Evolutionary conservation across 2,113 vertebrate species (phyloP).

Genomic region (Syngnathoides biaculeatus): DNA sequence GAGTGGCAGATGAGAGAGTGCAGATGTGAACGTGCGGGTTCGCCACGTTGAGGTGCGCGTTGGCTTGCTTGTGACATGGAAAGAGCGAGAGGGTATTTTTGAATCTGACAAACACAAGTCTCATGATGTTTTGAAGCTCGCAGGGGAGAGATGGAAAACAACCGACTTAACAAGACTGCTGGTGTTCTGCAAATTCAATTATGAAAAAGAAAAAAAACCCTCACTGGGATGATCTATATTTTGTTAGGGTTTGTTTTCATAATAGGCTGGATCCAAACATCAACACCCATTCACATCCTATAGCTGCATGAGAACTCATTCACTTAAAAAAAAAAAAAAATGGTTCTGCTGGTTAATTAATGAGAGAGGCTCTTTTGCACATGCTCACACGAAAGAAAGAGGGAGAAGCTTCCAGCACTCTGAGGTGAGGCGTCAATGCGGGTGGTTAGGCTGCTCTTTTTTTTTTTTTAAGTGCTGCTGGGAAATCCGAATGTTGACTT

Average conservation of each 20-base stretch:
- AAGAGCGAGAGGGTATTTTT: slow-evolving; percentile 38
- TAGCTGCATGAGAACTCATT: neutral
- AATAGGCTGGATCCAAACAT: too few species aligned
- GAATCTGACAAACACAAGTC: slow-evolving; percentile 59
- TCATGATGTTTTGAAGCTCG: slow-evolving; percentile 71
- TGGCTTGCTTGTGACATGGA: neutral
- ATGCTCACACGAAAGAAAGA: slow-evolving; percentile 8
- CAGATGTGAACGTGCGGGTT: slow-evolving; percentile 9
- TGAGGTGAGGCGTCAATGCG: slow-evolving; percentile 40
- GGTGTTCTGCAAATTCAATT: slow-evolving; percentile 28
- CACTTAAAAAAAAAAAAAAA: slow-evolving; percentile 18
- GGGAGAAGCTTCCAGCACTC: slow-evolving; percentile 35
- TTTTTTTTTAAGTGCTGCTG: slow-evolving; percentile 59
- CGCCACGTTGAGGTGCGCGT: slow-evolving; percentile 14
- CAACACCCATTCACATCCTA: neutral
- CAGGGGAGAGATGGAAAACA: slow-evolving; percentile 32
- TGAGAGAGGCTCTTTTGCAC: slow-evolving; percentile 17
- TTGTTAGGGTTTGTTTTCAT: too few species aligned
- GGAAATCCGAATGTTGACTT: slow-evolving; percentile 54
- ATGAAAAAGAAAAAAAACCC: slow-evolving; percentile 9
- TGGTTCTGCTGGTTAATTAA: slow-evolving; percentile 38
- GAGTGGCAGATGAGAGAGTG: slow-evolving; percentile 34
- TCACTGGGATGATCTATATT: neutral
- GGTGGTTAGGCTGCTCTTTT: slow-evolving; percentile 40
- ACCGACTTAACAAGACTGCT: slow-evolving; percentile 18